These are phyloP conservation scores for Sanderia malayensis DNA, from an alignment of 30 jellyfish, hydroid and myxozoan species.

Conservation along the genomic window DNA sequence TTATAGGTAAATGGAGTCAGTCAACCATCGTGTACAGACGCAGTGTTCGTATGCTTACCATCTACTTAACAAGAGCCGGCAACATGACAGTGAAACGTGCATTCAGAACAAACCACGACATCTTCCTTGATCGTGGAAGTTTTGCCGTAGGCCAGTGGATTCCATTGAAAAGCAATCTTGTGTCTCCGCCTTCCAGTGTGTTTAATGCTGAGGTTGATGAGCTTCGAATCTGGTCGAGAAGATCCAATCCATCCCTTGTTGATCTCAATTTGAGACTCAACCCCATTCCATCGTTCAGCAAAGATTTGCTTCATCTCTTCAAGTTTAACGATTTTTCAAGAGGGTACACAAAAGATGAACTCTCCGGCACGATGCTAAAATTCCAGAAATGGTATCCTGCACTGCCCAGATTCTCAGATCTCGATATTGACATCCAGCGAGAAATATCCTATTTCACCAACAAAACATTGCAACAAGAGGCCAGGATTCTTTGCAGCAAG, in stretches of 20 bases:
- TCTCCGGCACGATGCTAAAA: background rate
- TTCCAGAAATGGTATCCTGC: conserved; percentile 62
- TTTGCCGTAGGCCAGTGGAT: conserved; percentile 61
- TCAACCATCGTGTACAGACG: conserved; percentile 42
- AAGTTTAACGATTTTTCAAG: conserved; percentile 47
- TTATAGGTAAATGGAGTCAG: conserved; percentile 56
- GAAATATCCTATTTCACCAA: conserved; percentile 10
- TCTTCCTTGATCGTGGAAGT: conserved; percentile 29
- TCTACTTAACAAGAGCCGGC: conserved; percentile 17
- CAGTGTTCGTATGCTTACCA: conserved; percentile 3
- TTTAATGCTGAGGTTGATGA: conserved; percentile 62
- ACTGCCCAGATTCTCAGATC: conserved; percentile 30
- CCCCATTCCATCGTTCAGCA: conserved; percentile 33
- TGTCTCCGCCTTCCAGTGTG: conserved; percentile 25
- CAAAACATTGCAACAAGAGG: conserved; percentile 27
- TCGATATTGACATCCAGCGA: conserved; percentile 12
- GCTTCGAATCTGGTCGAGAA: conserved; percentile 48
- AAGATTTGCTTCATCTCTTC: conserved; percentile 48
- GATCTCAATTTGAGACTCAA: conserved; percentile 17
- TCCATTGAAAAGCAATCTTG: conserved; percentile 13
- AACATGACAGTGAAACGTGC: conserved; percentile 30
- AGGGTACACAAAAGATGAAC: conserved; percentile 28
- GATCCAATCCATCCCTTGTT: conserved; percentile 63
- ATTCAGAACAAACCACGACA: conserved; percentile 11
- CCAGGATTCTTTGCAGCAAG: conserved; percentile 8